Base-by-base conservation (phyloP, 2,797 vertebrate species). In the Poeciliopsis gracilis region DNA sequence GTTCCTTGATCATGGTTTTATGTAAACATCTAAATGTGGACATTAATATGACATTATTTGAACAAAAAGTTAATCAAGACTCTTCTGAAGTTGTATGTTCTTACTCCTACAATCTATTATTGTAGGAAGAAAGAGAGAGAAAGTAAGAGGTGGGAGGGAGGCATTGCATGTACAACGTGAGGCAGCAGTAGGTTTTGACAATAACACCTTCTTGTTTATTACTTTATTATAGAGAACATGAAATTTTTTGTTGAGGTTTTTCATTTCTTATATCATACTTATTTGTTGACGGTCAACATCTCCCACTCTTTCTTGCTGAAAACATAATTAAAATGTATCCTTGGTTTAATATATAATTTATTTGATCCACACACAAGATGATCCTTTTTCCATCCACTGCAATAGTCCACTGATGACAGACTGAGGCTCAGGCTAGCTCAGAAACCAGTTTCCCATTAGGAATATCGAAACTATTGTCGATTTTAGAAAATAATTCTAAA, bases 31-130 rank as follows among this genome's bases (percentile, higher is more conserved):
- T 90, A 91, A 92, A 93, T 92, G 89, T 80, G 83, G 66, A 81
- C 90, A 91, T 94, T 94, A 93, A 93, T 90, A 90, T 93, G 88
- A 93, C 88, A 92, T 89, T 91, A 85, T 86, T 82, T 86, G 83
- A 81, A 79, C 82, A 86, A 82, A 89, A 82, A 93, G 86, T 77
- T 92, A 84, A 90, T 91, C 86, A 86, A 86, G 79, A 86, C 73
- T 53, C 78, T 72, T 30, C 63, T 73, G 66, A 72, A 67, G 16
- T 80, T 77, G 55, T 16, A 46, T 55, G 66, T 63, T 51, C 69
- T 78, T 66, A 66, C 20, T 30, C 61, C 59, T 72, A 81, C 90
- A 82, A 89, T 82, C 76, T 78, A 77, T 69, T 80, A 74, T 84
- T 72, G 73, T 66, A 79, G 49, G 53, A 77, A 75, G 78, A 88